Evolutionary conservation across 2,888 invertebrate genomes (phyloP), one percentile per base, ranked within the genome.

Genomic region (Odontothrips loti): DNA sequence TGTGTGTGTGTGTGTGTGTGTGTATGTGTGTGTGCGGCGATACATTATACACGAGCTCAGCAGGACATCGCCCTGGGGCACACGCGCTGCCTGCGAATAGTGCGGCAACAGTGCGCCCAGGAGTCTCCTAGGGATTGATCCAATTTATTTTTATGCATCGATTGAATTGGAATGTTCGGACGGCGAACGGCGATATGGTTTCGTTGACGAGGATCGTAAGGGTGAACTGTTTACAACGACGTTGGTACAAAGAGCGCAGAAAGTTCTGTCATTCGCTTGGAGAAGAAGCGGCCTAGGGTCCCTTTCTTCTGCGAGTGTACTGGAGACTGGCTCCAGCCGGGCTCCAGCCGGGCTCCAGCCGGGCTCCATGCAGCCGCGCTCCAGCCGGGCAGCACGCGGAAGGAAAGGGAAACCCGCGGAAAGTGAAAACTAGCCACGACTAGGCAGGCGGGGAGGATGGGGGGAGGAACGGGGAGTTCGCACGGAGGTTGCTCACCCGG

Each of bases 351-450:
- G 9, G 23, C 68, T 68, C n/a, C n/a, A 68, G 68, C 68, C n/a
- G 63, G 63, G 20, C 63, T 9, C 17, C 63, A 2, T 9, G 63
- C 63, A 3, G n/a, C 20, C 63, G 68, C 68, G n/a, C n/a, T 11
- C 34, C 34, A 43, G 34, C 34, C 34, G 34, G 34, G 34, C 34
- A 43, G 34, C 68, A 23, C 68, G 68, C 68, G 68, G 68, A 68
- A 68, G 68, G 68, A 75, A 75, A 75, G 23, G 68, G 68, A 58
- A 58, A 58, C 58, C 3, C 20, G 51, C 68, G 23, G 68, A 23
- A 75, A 75, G 68, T 75, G 68, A 75, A 75, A 75, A 75, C 68
- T 68, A 68, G 68, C 68, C 68, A 23, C 23, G 79, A 23, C 80
- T 82, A 80, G 43, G 11, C 51, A 51, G 79, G 68, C 11, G 23